Conservation (phyloP, 2,113 vertebrate genomes). For the Microtus pennsylvanicus region DNA sequence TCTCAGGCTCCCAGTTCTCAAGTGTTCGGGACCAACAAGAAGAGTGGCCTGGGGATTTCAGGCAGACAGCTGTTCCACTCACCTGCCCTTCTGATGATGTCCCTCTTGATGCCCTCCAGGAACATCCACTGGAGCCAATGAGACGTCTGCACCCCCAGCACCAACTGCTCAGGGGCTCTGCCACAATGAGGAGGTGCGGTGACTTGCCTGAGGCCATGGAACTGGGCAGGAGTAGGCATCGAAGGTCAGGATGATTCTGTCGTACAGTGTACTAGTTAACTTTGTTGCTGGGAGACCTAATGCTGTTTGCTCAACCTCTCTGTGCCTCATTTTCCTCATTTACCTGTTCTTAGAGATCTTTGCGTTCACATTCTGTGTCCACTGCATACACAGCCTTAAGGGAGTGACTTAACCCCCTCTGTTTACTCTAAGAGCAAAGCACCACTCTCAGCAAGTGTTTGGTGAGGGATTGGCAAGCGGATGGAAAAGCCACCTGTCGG, state of each 20-base stretch:
- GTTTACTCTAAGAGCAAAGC: background rate
- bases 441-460: accelerated
- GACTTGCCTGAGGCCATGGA: background rate
- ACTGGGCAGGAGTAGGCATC: background rate
- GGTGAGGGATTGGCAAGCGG: accelerated
- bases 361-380: background rate
- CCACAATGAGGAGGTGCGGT: background rate
- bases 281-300: background rate
- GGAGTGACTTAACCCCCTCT: background rate
- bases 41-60: background rate
- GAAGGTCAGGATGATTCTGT: background rate
- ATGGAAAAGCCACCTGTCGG: background rate
- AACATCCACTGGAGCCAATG: too few species aligned
- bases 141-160: too few species aligned
- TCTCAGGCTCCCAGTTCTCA: background rate
- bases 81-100: background rate
- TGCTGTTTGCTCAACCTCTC: background rate
- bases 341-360: background rate
- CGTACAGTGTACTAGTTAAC: background rate
- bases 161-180: background rate
- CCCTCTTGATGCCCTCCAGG: background rate
- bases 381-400: background rate
- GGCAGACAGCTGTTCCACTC: background rate
- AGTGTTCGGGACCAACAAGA: background rate
- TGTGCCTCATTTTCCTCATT: background rate